Percentiles rank a stretch among this genome's conserved stretches.
Evolutionary conservation across 2,888 invertebrate species (phyloP).

Genomic region (Parascotia fuliginaria): DNA sequence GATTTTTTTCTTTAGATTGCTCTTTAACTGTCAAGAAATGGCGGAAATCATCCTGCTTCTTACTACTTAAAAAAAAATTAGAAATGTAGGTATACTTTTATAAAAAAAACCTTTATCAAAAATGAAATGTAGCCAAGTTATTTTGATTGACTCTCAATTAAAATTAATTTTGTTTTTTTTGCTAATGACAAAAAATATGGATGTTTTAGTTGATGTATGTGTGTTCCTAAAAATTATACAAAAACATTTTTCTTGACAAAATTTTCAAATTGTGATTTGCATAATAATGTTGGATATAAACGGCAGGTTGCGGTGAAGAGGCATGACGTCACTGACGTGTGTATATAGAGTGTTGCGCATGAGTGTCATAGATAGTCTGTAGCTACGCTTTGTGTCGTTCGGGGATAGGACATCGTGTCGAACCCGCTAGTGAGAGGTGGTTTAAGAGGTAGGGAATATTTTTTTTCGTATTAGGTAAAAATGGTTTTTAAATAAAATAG

Average conservation of each 20-base stretch:
- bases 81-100: too few species aligned
- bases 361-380: conserved; percentile 68
- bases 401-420: conserved; percentile 47
- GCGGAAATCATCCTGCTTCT: too few species aligned
- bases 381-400: conserved; percentile 63
- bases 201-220: not conserved
- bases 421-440: conserved; percentile 34
- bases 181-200: not conserved
- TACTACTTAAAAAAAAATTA: too few species aligned
- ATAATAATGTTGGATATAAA: conserved; percentile 25
- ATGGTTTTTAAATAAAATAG: not conserved
- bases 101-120: too few species aligned
- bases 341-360: conserved; percentile 76
- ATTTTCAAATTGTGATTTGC: conserved; percentile 23
- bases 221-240: not conserved
- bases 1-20: too few species aligned
- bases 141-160: too few species aligned
- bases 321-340: conserved; percentile 65
- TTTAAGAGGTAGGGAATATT: conserved; percentile 48
- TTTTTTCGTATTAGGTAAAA: not conserved
- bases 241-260: not conserved
- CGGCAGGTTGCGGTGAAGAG: conserved; percentile 24
- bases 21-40: too few species aligned
- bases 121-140: too few species aligned
- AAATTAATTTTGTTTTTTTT: not conserved